A percentile compares a stretch with the other conserved stretches of the same genome.
phyloP scores from a whole-genome alignment of 2,888 invertebrate genomes.

The Pogonocherus hispidulus region DNA sequence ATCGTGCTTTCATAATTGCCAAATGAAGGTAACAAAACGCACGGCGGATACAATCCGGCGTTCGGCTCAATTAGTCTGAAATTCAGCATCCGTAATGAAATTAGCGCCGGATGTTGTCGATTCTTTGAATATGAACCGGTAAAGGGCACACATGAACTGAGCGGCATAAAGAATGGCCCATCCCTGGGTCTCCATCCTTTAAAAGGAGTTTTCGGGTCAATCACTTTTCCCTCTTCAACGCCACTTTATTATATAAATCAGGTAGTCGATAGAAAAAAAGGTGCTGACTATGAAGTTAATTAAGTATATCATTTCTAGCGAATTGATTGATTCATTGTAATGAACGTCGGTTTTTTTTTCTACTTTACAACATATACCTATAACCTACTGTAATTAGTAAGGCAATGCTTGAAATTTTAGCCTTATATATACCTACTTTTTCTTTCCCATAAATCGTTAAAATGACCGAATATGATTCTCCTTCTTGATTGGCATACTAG shows the following conservation, averaged over 20 bases:
- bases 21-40: conserved; percentile 25
- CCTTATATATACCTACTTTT: too few species aligned
- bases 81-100: conserved; percentile 55
- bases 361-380: too few species aligned
- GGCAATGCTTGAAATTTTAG: too few species aligned
- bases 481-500: too few species aligned
- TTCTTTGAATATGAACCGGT: conserved; percentile 55
- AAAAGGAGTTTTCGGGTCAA: conserved; percentile 25
- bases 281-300: too few species aligned
- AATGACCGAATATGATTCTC: too few species aligned
- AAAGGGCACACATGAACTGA: conserved; percentile 25
- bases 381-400: too few species aligned
- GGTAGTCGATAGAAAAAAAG: not conserved
- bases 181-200: not conserved
- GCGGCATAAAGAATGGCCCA: conserved; percentile 19
- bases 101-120: conserved; percentile 50
- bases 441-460: too few species aligned
- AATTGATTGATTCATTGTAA: too few species aligned
- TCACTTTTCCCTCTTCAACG: conserved; percentile 6
- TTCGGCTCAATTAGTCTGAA: conserved; percentile 52
- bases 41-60: conserved; percentile 42
- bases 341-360: too few species aligned
- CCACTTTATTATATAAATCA: conserved; percentile 27
- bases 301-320: too few species aligned
- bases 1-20: conserved; percentile 8